Evolutionary conservation across 2,888 invertebrate species (phyloP).

Genomic region (Oasisia sp.): DNA sequence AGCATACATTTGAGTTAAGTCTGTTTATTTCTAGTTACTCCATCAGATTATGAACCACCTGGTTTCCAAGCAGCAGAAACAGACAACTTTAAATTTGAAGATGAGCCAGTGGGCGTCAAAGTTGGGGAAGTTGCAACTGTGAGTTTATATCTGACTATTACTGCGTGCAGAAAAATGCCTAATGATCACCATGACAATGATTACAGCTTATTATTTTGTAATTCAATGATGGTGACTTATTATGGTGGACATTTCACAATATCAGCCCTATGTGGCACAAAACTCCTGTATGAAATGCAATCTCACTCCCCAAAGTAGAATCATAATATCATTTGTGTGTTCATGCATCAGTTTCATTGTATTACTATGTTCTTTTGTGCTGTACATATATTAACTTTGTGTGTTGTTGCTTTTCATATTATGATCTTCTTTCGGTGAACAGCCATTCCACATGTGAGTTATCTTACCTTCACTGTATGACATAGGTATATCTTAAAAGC

Average conservation of each 20-base stretch:
- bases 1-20: neutral
- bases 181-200: neutral
- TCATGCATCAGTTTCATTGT: neutral
- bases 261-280: neutral
- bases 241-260: neutral
- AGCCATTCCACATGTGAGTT: constrained; percentile 52
- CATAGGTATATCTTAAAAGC: neutral
- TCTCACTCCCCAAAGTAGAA: too few species aligned
- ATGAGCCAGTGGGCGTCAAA: constrained; percentile 62
- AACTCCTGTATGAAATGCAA: neutral
- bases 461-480: neutral
- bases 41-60: constrained; percentile 66
- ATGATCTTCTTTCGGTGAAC: constrained; percentile 17
- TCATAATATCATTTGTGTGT: too few species aligned
- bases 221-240: neutral
- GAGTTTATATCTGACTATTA: constrained; percentile 34
- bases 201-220: neutral
- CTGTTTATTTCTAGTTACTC: constrained; percentile 59
- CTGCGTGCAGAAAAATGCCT: neutral
- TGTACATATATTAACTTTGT: neutral
- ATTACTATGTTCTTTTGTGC: constrained; percentile 17
- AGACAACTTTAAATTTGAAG: constrained; percentile 59
- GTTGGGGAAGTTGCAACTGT: constrained; percentile 66
- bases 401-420: constrained; percentile 1
- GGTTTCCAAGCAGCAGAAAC: constrained; percentile 62